A percentile compares a stretch with the other conserved stretches of the same genome.
phyloP scores from a whole-genome alignment of 2,113 vertebrate genomes.

The Sorex araneus region DNA sequence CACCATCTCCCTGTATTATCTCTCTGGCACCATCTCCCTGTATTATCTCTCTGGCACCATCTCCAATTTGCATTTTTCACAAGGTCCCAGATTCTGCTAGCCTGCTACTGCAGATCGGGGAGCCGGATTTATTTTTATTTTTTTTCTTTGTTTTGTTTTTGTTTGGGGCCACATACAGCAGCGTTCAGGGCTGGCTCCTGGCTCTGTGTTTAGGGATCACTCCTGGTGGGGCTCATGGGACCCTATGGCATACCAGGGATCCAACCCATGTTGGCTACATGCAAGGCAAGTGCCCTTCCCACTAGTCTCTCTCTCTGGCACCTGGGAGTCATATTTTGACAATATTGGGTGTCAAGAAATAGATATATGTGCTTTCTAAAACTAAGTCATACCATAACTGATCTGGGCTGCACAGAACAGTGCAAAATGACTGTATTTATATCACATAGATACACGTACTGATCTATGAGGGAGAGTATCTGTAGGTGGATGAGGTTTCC shows the following conservation, averaged over 20 bases:
- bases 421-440: neutral
- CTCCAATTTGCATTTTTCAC: constrained; percentile 19
- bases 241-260: too few relatives aligned
- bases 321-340: neutral
- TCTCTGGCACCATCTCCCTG: neutral
- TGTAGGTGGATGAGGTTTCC: neutral
- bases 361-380: constrained; percentile 8
- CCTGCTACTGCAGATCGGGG: neutral
- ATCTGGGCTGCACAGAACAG: neutral
- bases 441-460: neutral
- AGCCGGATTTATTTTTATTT: neutral
- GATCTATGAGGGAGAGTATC: neutral
- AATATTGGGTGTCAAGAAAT: neutral
- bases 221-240: too few relatives aligned
- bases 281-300: too few relatives aligned
- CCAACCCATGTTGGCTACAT: too few relatives aligned
- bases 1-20: neutral
- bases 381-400: neutral
- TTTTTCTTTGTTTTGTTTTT: too few relatives aligned
- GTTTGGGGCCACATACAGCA: too few relatives aligned
- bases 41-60: neutral
- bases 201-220: too few relatives aligned
- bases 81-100: neutral
- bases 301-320: too few relatives aligned
- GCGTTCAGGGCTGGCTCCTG: too few relatives aligned